Conservation (phyloP, 1,140 invertebrate genomes). For the Drosophila pallidifrons region DNA sequence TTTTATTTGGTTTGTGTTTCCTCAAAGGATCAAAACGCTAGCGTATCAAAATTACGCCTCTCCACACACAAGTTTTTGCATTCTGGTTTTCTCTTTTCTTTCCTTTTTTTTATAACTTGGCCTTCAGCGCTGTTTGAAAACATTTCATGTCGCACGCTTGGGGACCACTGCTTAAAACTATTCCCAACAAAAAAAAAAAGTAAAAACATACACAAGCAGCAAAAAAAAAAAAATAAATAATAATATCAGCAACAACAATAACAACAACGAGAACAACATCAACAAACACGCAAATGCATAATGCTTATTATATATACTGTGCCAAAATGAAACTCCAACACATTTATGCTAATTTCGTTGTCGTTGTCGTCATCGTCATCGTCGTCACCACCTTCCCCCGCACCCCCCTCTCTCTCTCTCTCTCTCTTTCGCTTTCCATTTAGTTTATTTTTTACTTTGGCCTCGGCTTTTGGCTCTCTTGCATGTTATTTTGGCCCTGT, state of each 20-base stretch:
- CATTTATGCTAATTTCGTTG: conserved; percentile 59
- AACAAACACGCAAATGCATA: conserved; percentile 55
- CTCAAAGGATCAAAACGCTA: conserved; percentile 20
- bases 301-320: conserved; percentile 59
- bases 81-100: background rate
- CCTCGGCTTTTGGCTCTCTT: conserved; percentile 36
- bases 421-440: background rate
- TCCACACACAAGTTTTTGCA: conserved; percentile 16
- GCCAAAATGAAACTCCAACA: conserved; percentile 58
- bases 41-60: conserved; percentile 32
- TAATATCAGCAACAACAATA: conserved; percentile 12
- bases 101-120: conserved; percentile 25
- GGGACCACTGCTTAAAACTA: conserved; percentile 47
- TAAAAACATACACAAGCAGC: conserved; percentile 8
- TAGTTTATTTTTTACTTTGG: conserved; percentile 15
- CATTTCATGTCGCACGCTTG: conserved; percentile 54
- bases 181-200: conserved; percentile 37
- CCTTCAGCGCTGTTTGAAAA: conserved; percentile 47
- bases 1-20: conserved; percentile 15
- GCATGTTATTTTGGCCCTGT: conserved; percentile 47
- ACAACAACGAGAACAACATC: conserved; percentile 16
- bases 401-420: no score
- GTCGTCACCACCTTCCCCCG: background rate
- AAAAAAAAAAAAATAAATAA: conserved; percentile 12
- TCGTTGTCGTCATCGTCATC: conserved; percentile 54